Conservation (phyloP, 1,140 invertebrate species). For the Nymphalis io region DNA sequence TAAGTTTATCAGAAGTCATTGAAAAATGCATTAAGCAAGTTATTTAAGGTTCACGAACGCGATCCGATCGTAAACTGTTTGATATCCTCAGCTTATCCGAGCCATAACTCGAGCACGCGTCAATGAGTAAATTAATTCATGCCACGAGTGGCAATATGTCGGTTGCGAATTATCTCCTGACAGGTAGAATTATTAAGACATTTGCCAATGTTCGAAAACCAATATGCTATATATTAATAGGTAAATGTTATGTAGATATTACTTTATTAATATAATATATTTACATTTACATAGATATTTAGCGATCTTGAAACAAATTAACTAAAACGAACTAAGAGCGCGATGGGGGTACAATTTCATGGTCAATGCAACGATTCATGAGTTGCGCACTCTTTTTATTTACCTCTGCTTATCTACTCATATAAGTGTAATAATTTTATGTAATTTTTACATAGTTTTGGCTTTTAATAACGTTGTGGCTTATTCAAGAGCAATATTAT, state of each 20-base stretch:
- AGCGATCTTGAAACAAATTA: no score
- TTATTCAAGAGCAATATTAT: no score
- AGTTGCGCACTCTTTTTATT: no score
- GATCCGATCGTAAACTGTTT: slow-evolving; percentile 2
- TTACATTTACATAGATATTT: no score
- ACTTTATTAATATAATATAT: no score
- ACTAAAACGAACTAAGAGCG: no score
- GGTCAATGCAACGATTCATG: no score
- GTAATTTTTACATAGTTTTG: no score
- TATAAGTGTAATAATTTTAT: no score
- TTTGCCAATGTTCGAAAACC: neutral
- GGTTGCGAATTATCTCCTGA: slow-evolving; percentile 7
- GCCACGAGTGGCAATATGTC: neutral
- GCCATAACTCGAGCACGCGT: neutral
- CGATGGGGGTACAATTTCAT: no score
- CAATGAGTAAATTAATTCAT: slow-evolving; percentile 5
- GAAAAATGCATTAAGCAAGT: neutral
- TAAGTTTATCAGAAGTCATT: slow-evolving; percentile 1
- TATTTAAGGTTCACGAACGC: neutral
- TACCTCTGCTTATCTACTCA: no score
- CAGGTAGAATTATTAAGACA: slow-evolving; percentile 8
- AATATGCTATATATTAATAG: neutral
- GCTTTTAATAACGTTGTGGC: no score
- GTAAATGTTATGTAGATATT: neutral
- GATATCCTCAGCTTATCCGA: neutral